phyloP scores from a whole-genome alignment of 2,113 vertebrate species.

The Gymnogyps californianus region DNA sequence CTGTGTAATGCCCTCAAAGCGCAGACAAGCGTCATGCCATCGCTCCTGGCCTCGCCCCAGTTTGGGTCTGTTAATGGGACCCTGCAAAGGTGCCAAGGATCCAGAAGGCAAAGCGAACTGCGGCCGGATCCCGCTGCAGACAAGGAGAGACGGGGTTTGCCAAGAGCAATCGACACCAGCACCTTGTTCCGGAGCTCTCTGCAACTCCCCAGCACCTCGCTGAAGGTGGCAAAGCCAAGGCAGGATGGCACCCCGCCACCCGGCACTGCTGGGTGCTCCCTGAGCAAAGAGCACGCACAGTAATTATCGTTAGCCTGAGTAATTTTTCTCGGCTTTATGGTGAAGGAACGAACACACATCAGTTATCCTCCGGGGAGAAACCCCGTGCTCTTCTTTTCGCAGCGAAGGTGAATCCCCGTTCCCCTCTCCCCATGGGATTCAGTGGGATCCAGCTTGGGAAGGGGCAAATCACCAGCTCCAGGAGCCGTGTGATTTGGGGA shows the following conservation, averaged over 20 bases:
- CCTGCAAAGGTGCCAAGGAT: accelerated
- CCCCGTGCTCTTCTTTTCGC: accelerated
- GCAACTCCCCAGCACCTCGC: not conserved
- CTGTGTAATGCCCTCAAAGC: not conserved
- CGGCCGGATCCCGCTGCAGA: not conserved
- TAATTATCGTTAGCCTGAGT: accelerated
- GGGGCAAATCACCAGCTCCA: not conserved
- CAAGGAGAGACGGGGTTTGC: accelerated
- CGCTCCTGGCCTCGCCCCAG: not conserved
- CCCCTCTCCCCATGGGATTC: not conserved
- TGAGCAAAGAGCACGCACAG: accelerated
- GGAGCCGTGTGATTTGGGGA: not conserved
- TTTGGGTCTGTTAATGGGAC: not conserved
- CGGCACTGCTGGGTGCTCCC: not conserved
- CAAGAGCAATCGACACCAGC: accelerated
- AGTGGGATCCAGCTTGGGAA: not conserved
- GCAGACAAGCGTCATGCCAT: accelerated
- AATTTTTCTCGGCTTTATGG: accelerated
- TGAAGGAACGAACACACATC: accelerated
- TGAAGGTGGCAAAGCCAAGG: not conserved
- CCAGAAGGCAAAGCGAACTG: not conserved
- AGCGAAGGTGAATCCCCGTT: not conserved
- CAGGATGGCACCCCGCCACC: not conserved
- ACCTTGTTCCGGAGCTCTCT: not conserved
- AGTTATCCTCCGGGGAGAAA: accelerated